phyloP scores from a whole-genome alignment of 2,888 invertebrate species.

The Drosophila suboccidentalis region DNA sequence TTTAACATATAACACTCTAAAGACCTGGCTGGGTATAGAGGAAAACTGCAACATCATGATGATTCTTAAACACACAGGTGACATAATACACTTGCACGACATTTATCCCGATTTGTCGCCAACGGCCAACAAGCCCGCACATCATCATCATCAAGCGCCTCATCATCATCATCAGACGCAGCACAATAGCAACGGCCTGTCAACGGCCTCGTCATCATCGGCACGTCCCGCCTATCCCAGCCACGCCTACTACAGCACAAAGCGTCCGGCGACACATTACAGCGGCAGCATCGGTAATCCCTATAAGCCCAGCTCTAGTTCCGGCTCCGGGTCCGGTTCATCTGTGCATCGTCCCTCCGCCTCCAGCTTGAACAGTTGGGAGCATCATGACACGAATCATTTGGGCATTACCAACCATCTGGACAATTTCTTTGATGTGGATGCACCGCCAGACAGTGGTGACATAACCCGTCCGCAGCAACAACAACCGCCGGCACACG shows the following conservation, averaged over 20 bases:
- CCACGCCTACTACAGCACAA: constrained; percentile 76
- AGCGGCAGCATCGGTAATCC: constrained; percentile 57
- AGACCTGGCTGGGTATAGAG: constrained; percentile 34
- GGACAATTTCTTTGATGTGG: constrained; percentile 84
- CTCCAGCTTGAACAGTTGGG: constrained; percentile 77
- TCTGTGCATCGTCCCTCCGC: constrained; percentile 44
- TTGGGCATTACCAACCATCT: constrained; percentile 85
- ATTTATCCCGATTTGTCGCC: constrained; percentile 84
- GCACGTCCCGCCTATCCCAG: constrained; percentile 53
- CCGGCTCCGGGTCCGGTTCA: constrained; percentile 41
- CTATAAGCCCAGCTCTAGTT: constrained; percentile 68
- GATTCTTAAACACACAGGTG: constrained; percentile 82
- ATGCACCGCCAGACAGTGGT: constrained; percentile 52
- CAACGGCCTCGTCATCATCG: constrained; percentile 53
- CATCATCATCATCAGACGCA: constrained; percentile 33
- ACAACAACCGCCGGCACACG: constrained; percentile 47
- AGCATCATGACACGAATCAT: constrained; percentile 82
- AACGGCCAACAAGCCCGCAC: constrained; percentile 71
- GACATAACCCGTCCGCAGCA: constrained; percentile 28
- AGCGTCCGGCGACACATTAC: constrained; percentile 72
- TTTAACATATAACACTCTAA: background rate
- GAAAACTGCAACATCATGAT: constrained; percentile 63
- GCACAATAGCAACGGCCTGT: constrained; percentile 54
- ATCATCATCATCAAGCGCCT: constrained; percentile 39
- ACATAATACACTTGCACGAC: constrained; percentile 86